Percentiles rank a stretch among this genome's conserved stretches.
Evolutionary conservation across 2,888 invertebrate species (phyloP).

Genomic region (Temnothorax rugatulus): DNA sequence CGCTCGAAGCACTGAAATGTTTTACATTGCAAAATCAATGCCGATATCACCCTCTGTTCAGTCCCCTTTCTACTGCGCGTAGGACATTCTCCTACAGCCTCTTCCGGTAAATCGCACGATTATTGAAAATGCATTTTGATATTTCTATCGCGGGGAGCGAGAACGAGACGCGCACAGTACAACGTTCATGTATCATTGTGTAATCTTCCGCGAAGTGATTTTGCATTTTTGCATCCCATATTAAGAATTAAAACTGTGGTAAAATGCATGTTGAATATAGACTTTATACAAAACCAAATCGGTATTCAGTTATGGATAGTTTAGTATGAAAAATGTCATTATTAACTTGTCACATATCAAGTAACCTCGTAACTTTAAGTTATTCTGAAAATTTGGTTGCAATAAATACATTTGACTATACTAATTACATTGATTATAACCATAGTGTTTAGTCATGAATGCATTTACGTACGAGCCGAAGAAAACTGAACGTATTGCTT

Average conservation of each 20-base stretch:
- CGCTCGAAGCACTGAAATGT: constrained; percentile 81
- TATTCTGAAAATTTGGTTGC: neutral
- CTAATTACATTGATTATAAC: neutral
- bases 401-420: neutral
- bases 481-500: neutral
- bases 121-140: constrained; percentile 84
- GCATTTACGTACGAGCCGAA: neutral
- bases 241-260: neutral
- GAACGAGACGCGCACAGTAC: constrained; percentile 13
- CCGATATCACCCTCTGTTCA: constrained; percentile 73
- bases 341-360: neutral
- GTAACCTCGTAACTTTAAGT: neutral
- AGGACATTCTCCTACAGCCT: constrained; percentile 60
- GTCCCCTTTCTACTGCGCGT: constrained; percentile 22
- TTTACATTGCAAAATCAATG: constrained; percentile 86
- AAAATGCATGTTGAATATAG: neutral
- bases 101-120: constrained; percentile 84
- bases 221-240: neutral
- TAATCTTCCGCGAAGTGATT: constrained; percentile 18
- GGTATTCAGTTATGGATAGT: neutral
- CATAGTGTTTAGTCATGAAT: neutral
- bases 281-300: neutral
- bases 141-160: constrained; percentile 44
- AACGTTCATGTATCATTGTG: constrained; percentile 55
- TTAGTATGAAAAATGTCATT: neutral